phyloP scores from a whole-genome alignment of 2,113 vertebrate genomes.

The Gracilinanus agilis region DNA sequence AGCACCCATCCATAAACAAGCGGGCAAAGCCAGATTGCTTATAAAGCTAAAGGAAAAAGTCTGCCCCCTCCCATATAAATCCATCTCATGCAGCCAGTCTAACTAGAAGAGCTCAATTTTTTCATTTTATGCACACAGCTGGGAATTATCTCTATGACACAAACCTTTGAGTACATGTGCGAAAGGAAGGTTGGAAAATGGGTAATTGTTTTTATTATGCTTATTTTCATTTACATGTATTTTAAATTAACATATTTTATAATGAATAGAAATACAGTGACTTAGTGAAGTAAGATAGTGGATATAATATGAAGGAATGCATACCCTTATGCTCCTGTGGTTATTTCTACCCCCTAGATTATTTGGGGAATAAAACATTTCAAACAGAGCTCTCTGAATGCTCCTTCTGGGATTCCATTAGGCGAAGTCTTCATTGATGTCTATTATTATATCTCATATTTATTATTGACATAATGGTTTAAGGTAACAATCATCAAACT shows the following conservation, averaged over 20 bases:
- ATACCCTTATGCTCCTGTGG: neutral
- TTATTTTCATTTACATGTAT: neutral
- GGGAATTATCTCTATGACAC: slow-evolving; percentile 57
- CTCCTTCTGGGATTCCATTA: slow-evolving; percentile 1
- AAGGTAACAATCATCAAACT: slow-evolving; percentile 25
- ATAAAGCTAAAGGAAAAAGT: slow-evolving; percentile 54
- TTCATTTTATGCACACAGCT: slow-evolving; percentile 15
- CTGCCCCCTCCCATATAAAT: slow-evolving; percentile 60
- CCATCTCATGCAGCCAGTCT: slow-evolving; percentile 40
- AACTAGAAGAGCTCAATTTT: slow-evolving; percentile 51
- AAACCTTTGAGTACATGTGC: neutral
- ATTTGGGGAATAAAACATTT: slow-evolving; percentile 1
- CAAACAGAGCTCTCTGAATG: slow-evolving; percentile 29
- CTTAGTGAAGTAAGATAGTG: neutral
- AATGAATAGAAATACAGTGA: slow-evolving; percentile 10
- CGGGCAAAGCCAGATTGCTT: slow-evolving; percentile 42
- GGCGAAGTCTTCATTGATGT: neutral
- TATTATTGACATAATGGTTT: slow-evolving; percentile 8
- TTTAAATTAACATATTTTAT: slow-evolving; percentile 52
- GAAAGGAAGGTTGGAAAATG: slow-evolving; percentile 43
- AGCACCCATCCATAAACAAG: slow-evolving; percentile 51
- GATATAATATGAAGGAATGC: slow-evolving; percentile 25
- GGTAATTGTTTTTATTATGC: slow-evolving; percentile 2
- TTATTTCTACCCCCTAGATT: slow-evolving; percentile 15
- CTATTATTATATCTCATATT: neutral